Evolutionary conservation across 2,113 vertebrate species (phyloP).

Genomic region (Centropus unirufus): DNA sequence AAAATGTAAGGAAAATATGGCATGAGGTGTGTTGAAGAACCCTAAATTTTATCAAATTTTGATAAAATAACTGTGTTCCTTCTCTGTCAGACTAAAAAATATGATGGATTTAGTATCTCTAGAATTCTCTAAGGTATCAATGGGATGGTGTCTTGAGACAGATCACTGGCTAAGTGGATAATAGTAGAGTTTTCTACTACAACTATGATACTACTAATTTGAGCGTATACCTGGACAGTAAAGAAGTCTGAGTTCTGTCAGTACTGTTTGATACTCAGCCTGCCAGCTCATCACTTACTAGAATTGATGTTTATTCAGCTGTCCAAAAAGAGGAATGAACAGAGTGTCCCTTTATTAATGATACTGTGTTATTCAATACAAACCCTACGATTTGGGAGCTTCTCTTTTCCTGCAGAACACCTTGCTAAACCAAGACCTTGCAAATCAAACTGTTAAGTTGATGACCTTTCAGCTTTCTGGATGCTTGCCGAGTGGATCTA

Average conservation of each 20-base stretch:
- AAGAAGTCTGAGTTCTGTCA: background rate
- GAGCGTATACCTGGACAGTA: background rate
- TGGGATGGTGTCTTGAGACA: accelerated
- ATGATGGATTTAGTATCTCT: background rate
- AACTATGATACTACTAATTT: background rate
- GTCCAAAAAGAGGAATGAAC: background rate
- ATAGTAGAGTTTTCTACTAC: background rate
- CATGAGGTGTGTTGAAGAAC: background rate
- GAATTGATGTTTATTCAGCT: background rate
- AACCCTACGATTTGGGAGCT: background rate
- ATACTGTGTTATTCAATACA: background rate
- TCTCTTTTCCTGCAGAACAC: background rate
- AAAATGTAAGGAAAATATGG: background rate
- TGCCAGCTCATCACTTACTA: background rate
- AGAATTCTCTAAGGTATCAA: background rate
- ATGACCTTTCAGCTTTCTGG: background rate
- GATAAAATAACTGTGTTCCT: background rate
- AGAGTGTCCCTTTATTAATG: background rate
- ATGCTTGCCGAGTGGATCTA: background rate
- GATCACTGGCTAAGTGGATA: background rate
- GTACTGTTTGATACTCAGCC: background rate
- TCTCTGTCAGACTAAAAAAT: background rate
- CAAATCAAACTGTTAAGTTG: background rate
- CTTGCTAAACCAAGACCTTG: background rate
- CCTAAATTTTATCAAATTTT: background rate